Evolutionary conservation across 2,888 invertebrate species (phyloP), one percentile per base, ranked within the genome.

Genomic region (Orthosia incerta): DNA sequence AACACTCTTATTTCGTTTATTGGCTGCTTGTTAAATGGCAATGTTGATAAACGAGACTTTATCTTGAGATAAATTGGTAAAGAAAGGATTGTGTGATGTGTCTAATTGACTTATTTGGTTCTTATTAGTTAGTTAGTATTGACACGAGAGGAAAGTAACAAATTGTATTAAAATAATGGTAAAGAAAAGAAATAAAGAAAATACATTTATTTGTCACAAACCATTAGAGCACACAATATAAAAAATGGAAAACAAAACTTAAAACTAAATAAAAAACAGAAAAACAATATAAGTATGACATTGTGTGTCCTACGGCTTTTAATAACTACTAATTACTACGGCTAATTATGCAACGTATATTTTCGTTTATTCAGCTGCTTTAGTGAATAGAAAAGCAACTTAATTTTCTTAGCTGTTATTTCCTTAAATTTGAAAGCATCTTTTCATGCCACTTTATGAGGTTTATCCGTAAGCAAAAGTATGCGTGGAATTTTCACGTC

Each of bases 1-100:
- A 87, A 82, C 67, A 74, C 67, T 74, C 64, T 83, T 79, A 57
- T 82, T 71, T 76, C 71, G 74, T 71, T 70, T 83, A 76, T 86
- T 75, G 79, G 75, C 74, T 51, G 73, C 72, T 76, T 59, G 77
- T 82, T 80, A 75, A 83, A 67, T 26, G 63, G 45, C 53, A 45
- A 74, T 51, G 59, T 70, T 79, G 76, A 84, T 81, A 73, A 79
- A 81, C 46, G 70, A 69, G 57, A 62, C 62, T 61, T 76, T 76
- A 48, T 59, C 46, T 63, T 39, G 61, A 45, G 23, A 76, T 65
- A 67, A 61, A 65, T 70, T 62, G 18, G 51, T 71, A 48, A 48
- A 55, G 16, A 70, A 71, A 31, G 4, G n/a, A 15, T 39, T 45
- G 65, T 55, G 50, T 46, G 65, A 62, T 64, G 53, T 18, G 12